A percentile compares a stretch with the other conserved stretches of the same genome.
Conservation (phyloP, 2,113 vertebrate species). For the Morphnarchus princeps region DNA sequence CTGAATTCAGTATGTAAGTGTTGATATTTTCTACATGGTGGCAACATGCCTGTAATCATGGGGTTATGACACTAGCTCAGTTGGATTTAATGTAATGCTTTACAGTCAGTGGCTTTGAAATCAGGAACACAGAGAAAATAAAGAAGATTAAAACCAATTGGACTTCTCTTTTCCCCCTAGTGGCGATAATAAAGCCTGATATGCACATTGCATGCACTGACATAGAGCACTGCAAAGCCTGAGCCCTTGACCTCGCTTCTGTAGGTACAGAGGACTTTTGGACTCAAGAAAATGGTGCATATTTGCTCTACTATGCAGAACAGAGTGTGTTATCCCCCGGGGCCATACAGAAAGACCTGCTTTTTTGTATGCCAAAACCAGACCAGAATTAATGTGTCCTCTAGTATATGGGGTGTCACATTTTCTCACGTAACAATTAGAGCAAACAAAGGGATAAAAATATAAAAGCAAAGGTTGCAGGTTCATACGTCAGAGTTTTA, state of each 20-base stretch:
- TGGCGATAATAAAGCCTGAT: not conserved
- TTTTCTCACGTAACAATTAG: not conserved
- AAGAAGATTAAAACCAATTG: not conserved
- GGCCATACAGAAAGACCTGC: not conserved
- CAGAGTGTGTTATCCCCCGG: not conserved
- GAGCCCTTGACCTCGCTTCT: not conserved
- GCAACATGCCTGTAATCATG: not conserved
- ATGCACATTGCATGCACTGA: not conserved
- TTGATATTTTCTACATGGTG: not conserved
- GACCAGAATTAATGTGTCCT: not conserved
- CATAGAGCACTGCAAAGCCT: not conserved
- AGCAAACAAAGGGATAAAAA: not conserved
- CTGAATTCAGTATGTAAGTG: not conserved
- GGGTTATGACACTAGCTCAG: not conserved
- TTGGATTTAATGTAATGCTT: not conserved
- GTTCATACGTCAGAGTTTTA: not conserved
- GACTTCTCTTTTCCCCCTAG: not conserved
- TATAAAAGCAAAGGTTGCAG: not conserved
- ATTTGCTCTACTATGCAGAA: not conserved
- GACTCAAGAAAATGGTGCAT: not conserved
- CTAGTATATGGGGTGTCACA: not conserved
- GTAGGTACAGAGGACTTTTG: not conserved
- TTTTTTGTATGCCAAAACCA: not conserved
- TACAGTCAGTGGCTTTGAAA: not conserved
- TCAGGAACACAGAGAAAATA: not conserved